Evolutionary conservation across 2,797 vertebrate genomes (phyloP).

Genomic region (Rhabdomys pumilio): DNA sequence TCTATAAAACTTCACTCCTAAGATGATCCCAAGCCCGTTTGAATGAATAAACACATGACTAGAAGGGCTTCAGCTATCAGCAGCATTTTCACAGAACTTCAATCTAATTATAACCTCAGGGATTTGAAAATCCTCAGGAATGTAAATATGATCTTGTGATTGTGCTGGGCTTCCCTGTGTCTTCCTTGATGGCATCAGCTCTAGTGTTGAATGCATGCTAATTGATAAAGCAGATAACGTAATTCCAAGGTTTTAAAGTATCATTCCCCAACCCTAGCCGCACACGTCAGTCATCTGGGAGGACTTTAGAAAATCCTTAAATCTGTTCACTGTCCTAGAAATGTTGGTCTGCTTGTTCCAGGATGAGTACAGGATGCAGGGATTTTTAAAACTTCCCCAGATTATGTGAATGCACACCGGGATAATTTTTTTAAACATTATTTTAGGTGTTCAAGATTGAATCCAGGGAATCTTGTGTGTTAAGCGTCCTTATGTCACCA

Average conservation of each 20-base stretch:
- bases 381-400: background rate
- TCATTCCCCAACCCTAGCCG: background rate
- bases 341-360: background rate
- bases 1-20: background rate
- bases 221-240: background rate
- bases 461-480: background rate
- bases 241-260: background rate
- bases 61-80: background rate
- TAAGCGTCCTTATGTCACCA: background rate
- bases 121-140: slow-evolving; percentile 15
- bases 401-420: background rate
- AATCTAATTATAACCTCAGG: slow-evolving; percentile 43
- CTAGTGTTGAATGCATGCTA: background rate
- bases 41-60: slow-evolving; percentile 8
- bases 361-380: background rate
- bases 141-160: slow-evolving; percentile 37
- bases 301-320: background rate
- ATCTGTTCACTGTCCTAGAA: background rate
- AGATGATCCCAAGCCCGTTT: background rate
- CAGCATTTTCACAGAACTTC: slow-evolving; percentile 20
- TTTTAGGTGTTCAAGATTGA: background rate
- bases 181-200: slow-evolving; percentile 12
- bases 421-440: background rate
- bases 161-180: background rate
- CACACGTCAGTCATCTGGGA: background rate